Conservation (phyloP, 2,113 vertebrate genomes). For the Tupaia tana region DNA sequence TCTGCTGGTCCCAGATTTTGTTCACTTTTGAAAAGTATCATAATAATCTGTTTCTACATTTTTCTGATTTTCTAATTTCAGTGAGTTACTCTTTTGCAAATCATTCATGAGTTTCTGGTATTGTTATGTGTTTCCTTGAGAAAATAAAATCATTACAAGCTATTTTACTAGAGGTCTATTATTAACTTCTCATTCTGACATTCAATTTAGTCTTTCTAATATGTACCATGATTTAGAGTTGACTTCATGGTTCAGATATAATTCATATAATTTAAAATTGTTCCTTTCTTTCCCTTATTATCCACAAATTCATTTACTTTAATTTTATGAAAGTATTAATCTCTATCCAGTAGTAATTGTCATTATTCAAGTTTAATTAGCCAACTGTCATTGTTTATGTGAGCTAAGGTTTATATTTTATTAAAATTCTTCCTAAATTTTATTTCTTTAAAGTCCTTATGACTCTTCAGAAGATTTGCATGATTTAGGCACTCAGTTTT, state of each 20-base stretch:
- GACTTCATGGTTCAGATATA: neutral
- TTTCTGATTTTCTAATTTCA: constrained; percentile 34
- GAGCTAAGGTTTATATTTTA: constrained; percentile 17
- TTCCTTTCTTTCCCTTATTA: neutral
- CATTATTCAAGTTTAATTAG: neutral
- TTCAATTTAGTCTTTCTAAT: neutral
- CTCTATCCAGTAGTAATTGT: neutral
- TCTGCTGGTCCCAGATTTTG: neutral
- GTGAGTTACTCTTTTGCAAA: neutral
- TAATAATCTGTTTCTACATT: neutral
- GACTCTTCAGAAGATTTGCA: neutral
- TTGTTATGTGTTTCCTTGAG: neutral
- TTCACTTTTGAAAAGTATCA: neutral
- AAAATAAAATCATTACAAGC: neutral
- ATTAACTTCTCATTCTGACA: neutral
- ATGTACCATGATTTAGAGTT: neutral
- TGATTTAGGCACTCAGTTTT: constrained; percentile 9
- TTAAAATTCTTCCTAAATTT: neutral
- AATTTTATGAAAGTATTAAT: neutral
- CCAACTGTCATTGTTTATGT: neutral
- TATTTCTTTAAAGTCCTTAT: neutral
- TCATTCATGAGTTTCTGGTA: neutral
- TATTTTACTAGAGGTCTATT: neutral
- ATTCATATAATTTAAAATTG: neutral
- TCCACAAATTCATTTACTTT: neutral